Evolutionary conservation across 2,797 vertebrate species (phyloP).

Genomic region (Lophotriccus pileatus): DNA sequence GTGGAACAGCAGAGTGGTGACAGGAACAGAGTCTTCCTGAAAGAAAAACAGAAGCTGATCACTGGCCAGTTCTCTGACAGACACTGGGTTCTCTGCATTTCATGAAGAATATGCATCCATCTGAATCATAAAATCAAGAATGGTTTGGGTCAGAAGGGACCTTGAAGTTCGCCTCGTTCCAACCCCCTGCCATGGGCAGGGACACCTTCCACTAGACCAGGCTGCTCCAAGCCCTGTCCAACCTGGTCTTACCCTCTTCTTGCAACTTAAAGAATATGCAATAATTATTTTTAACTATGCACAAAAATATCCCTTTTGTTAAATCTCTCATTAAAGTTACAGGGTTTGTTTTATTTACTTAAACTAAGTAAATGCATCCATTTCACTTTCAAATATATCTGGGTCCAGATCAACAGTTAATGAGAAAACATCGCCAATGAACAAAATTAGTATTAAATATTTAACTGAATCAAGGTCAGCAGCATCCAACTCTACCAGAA

Average conservation of each 20-base stretch:
- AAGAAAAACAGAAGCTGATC: not conserved
- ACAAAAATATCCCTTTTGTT: not conserved
- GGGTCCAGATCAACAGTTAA: not conserved
- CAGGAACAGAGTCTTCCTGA: not conserved
- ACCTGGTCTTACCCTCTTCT: not conserved
- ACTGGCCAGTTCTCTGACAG: not conserved
- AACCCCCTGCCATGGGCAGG: not conserved
- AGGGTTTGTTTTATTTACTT: not conserved
- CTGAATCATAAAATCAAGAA: not conserved
- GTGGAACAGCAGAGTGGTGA: not conserved
- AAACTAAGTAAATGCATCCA: not conserved
- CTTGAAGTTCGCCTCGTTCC: not conserved
- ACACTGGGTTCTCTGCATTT: not conserved
- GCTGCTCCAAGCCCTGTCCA: not conserved
- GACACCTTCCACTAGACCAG: not conserved
- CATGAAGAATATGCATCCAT: not conserved
- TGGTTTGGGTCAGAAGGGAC: not conserved
- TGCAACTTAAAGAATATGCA: fast-evolving
- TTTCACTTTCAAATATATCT: not conserved
- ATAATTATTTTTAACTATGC: not conserved
- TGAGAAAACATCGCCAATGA: not conserved
- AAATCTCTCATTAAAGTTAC: not conserved
- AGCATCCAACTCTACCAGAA: not conserved
- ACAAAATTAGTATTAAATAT: not conserved
- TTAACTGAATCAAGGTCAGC: not conserved